Evolutionary conservation across 35 echinoderm and acorn worm genomes (phyloP).

Genomic region (Eucidaris tribuloides): DNA sequence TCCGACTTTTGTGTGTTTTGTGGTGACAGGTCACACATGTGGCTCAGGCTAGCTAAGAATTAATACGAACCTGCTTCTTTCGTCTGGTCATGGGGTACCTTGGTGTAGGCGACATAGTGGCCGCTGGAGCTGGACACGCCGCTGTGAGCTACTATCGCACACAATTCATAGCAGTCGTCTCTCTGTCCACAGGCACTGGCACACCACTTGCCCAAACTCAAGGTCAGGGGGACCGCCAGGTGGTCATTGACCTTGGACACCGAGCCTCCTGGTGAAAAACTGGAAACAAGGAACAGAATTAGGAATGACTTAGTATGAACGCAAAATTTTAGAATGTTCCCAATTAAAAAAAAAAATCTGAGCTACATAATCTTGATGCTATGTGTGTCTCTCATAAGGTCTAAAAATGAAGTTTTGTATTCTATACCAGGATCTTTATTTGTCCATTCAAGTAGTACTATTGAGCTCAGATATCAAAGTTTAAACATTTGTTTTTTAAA

Average conservation of each 20-base stretch:
- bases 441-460: neutral
- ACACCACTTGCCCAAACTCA: conserved; percentile 81
- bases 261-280: conserved; percentile 78
- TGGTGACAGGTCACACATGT: too few relatives aligned
- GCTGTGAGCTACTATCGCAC: conserved; percentile 87
- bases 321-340: too few relatives aligned
- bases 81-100: conserved; percentile 61
- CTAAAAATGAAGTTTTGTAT: neutral
- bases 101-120: conserved; percentile 87
- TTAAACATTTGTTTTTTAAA: too few relatives aligned
- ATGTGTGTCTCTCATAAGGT: too few relatives aligned
- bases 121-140: conserved; percentile 91
- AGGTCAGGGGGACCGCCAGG: conserved; percentile 58
- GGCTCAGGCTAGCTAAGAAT: too few relatives aligned
- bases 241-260: conserved; percentile 91
- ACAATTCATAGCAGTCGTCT: conserved; percentile 46
- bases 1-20: too few relatives aligned
- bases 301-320: neutral
- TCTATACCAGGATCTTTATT: too few relatives aligned
- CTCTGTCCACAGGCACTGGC: conserved; percentile 59
- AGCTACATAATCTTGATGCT: too few relatives aligned
- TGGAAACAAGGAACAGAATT: neutral
- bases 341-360: too few relatives aligned
- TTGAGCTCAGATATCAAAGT: too few relatives aligned
- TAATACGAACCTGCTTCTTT: too few relatives aligned